Conservation (phyloP, 2,113 vertebrate species). For the Solenodon paradoxus region DNA sequence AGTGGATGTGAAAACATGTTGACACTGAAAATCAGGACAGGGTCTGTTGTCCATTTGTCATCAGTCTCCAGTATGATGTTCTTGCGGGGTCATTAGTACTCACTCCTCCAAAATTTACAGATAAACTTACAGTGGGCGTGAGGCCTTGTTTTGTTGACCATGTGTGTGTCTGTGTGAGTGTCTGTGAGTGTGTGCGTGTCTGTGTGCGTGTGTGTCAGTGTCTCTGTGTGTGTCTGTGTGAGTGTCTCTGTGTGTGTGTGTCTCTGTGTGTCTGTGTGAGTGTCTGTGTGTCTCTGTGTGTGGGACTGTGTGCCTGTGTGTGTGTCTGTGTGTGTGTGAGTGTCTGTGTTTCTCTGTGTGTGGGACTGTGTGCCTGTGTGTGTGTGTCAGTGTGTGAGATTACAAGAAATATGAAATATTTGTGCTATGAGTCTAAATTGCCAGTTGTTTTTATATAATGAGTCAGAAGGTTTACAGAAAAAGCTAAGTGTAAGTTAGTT, state of each 20-base stretch:
- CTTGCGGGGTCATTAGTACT: not conserved
- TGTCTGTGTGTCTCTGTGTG: no score
- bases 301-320: no score
- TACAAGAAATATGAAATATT: not conserved
- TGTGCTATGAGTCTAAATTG: not conserved
- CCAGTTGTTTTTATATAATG: not conserved
- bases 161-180: no score
- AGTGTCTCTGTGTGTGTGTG: no score
- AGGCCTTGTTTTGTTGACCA: not conserved
- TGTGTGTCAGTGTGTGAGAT: rapidly evolving
- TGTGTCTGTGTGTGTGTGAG: no score
- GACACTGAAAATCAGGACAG: not conserved
- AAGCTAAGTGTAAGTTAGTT: not conserved
- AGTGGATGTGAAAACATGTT: not conserved
- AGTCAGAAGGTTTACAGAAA: not conserved
- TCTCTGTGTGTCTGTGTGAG: no score
- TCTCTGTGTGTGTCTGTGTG: no score
- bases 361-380: no score
- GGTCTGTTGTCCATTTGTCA: not conserved
- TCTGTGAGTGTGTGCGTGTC: no score
- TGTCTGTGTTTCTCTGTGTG: no score
- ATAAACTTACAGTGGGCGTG: not conserved
- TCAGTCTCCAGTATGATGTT: no score
- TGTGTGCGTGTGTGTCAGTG: no score
- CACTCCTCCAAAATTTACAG: not conserved